phyloP scores from a whole-genome alignment of 2,113 vertebrate species.

The Halcyon malimbica region DNA sequence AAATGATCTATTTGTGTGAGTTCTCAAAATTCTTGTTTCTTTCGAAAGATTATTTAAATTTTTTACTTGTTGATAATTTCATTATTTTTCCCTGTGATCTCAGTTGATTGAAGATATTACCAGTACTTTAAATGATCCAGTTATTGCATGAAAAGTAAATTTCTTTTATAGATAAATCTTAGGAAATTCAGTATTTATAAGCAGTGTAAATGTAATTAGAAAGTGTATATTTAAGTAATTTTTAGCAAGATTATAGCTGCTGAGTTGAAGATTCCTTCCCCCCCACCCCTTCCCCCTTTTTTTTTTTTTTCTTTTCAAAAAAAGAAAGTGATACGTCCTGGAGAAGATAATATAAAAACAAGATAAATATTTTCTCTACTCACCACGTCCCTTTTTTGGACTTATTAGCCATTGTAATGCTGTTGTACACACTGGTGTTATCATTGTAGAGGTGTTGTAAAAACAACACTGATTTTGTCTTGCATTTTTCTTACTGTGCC shows the following conservation, averaged over 20 bases:
- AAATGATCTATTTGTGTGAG: not conserved
- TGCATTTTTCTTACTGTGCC: not conserved
- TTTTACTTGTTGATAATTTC: not conserved
- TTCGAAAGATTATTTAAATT: not conserved
- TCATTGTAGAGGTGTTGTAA: not conserved
- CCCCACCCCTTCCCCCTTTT: no score
- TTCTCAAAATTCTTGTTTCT: not conserved
- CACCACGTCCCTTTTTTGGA: not conserved
- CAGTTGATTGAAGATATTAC: not conserved
- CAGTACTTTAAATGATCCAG: not conserved
- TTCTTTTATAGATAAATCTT: not conserved
- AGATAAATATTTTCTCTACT: not conserved
- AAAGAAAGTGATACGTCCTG: not conserved
- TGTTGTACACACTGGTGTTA: not conserved
- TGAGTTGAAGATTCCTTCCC: not conserved
- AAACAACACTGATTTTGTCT: not conserved
- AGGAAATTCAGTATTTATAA: not conserved
- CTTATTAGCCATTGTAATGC: not conserved
- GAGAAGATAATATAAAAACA: not conserved
- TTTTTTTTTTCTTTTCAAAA: not conserved
- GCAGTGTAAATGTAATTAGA: not conserved
- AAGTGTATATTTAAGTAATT: not conserved
- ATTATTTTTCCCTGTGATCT: not conserved
- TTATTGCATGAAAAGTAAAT: not conserved
- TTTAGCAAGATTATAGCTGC: not conserved